Base-by-base conservation (phyloP, 2,888 invertebrate genomes). In the Plusia festucae region DNA sequence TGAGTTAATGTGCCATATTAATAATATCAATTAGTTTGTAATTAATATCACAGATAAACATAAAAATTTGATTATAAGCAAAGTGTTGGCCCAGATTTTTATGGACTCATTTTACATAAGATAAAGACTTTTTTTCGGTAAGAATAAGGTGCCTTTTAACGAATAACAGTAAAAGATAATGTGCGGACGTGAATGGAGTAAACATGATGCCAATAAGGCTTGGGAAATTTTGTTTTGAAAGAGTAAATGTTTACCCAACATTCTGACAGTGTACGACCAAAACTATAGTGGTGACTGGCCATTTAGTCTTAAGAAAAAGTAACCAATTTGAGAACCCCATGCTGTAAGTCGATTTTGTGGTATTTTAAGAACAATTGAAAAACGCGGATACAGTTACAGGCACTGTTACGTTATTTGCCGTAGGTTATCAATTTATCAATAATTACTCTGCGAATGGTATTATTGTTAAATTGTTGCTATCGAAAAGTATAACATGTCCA, bases 41-140 rank as follows among this genome's bases (percentile, higher is more conserved):
- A 76, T 73, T 76, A 76, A 76, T 73, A 76, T 67, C 16, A 75
- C 55, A 27, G 52, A 63, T 62, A 49, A 20, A 49, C 20, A 20
- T 11, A 49, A 34, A 34, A 49, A 11, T 49, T 49, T 9, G 46
- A 18, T 49, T 11, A 49, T 8, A 18, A 20, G 20, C 20, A 18
- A 49, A 20, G 46, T 20, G 20, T 18, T 20, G 46, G 18, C 20
- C 18, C 18, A 18, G 18, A 49, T 18, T 20, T 40, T 40, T 40
- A 40, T 40, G 40, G n/a, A 40, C 40, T n/a, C n/a, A 13, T 40
- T 40, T 6, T 40, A 6, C 15, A n/a, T 40, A n/a, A n/a, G 40
- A 40, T 40, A 40, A 40, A 40, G 40, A 40, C n/a, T 40, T 30
- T 30, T 8, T 8, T 30, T 2, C 9, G 30, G 30, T 30, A 7